Percentiles rank a stretch among this genome's conserved stretches.
Conservation (phyloP, 2,797 vertebrate genomes). For the Squalus acanthias region DNA sequence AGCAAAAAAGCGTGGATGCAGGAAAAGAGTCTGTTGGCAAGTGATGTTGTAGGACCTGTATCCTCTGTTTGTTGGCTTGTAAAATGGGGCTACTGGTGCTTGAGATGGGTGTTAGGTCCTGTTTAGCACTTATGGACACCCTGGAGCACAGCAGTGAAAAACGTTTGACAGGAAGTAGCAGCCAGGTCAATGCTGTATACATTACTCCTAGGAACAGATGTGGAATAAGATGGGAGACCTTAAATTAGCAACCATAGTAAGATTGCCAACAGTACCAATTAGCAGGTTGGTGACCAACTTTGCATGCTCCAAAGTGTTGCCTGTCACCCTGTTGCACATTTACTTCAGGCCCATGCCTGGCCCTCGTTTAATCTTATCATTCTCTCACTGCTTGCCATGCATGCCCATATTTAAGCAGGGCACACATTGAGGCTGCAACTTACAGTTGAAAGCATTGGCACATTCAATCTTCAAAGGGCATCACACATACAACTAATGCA, state of each 20-base stretch:
- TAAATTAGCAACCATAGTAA: no score
- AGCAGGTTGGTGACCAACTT: neutral
- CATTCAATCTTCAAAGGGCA: neutral
- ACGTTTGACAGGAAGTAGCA: neutral
- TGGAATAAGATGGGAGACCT: no score
- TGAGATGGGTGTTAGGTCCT: neutral
- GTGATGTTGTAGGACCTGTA: neutral
- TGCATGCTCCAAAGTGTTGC: neutral
- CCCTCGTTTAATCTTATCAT: neutral
- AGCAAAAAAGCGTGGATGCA: neutral
- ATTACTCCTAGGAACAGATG: neutral
- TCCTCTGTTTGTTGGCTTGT: neutral
- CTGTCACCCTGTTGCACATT: neutral
- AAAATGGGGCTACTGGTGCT: neutral
- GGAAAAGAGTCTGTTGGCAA: neutral
- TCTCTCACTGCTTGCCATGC: neutral
- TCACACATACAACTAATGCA: neutral
- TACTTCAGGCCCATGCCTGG: neutral
- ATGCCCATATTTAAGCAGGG: neutral
- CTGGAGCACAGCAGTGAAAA: neutral
- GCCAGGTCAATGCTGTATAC: neutral
- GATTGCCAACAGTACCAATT: no score
- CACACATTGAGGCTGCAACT: neutral
- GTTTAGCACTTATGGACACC: neutral
- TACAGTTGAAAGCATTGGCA: neutral